Conservation (phyloP, 2,797 vertebrate species). For the Nannoperca obscura region DNA sequence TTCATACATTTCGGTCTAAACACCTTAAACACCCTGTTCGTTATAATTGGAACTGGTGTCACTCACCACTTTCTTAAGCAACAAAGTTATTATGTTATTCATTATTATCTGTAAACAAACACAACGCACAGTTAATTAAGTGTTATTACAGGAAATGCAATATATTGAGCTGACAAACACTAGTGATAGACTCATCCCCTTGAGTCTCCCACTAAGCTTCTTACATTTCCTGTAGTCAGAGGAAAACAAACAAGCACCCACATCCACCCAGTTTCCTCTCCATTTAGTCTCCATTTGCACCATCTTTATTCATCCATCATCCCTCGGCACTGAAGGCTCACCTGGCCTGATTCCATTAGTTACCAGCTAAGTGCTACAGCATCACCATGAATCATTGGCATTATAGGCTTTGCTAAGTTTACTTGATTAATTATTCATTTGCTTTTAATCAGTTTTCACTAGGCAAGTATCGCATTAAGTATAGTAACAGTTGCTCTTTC, state of each 20-base stretch:
- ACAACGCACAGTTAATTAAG: constrained; percentile 55
- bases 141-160: constrained; percentile 59
- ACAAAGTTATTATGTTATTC: constrained; percentile 34
- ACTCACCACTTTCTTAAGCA: constrained; percentile 25
- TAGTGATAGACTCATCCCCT: constrained; percentile 44
- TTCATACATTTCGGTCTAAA: constrained; percentile 2
- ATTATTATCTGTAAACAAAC: constrained; percentile 48
- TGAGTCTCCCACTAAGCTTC: constrained; percentile 54
- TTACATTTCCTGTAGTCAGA: constrained; percentile 58
- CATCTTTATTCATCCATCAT: constrained; percentile 53
- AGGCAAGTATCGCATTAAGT: constrained; percentile 37
- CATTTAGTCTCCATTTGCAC: constrained; percentile 29
- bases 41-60: constrained; percentile 45
- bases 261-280: constrained; percentile 33
- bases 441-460: constrained; percentile 36
- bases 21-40: constrained; percentile 11
- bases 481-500: constrained; percentile 39
- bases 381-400: constrained; percentile 47
- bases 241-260: constrained; percentile 43
- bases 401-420: constrained; percentile 48
- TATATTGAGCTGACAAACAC: constrained; percentile 49
- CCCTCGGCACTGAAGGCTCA: constrained; percentile 54
- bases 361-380: constrained; percentile 55
- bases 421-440: constrained; percentile 59
- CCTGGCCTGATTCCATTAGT: constrained; percentile 66